Evolutionary conservation across 2,888 invertebrate species (phyloP).

Genomic region (Myathropa florea): DNA sequence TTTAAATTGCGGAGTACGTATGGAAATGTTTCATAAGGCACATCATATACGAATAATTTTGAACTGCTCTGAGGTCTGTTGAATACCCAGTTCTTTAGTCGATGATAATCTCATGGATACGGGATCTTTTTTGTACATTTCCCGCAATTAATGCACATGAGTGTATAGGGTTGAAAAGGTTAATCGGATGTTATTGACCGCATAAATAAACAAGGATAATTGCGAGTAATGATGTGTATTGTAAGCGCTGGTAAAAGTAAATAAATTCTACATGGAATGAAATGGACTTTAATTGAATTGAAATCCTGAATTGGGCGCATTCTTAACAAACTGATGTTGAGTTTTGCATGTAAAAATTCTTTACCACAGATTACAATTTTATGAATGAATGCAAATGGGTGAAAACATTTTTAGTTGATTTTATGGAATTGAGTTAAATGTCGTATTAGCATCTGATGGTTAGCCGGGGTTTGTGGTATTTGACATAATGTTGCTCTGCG

Average conservation of each 20-base stretch:
- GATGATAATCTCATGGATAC: slow-evolving; percentile 9
- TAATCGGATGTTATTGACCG: slow-evolving; percentile 51
- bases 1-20: slow-evolving; percentile 49
- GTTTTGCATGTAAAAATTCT: not conserved
- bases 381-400: not conserved
- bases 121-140: slow-evolving; percentile 11
- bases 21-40: slow-evolving; percentile 24
- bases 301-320: not conserved
- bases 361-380: not conserved
- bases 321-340: not conserved
- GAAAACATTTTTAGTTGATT: not conserved
- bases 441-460: not conserved
- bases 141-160: slow-evolving; percentile 50
- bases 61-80: slow-evolving; percentile 14
- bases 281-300: slow-evolving; percentile 2
- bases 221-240: slow-evolving; percentile 35
- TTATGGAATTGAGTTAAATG: not conserved
- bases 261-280: not conserved
- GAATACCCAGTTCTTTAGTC: slow-evolving; percentile 34
- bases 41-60: not conserved
- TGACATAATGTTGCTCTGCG: not conserved
- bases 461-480: not conserved
- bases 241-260: not conserved
- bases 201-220: slow-evolving; percentile 35
- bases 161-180: slow-evolving; percentile 51